Conservation (phyloP, 2,113 vertebrate species). For the Oncorhynchus mykiss region DNA sequence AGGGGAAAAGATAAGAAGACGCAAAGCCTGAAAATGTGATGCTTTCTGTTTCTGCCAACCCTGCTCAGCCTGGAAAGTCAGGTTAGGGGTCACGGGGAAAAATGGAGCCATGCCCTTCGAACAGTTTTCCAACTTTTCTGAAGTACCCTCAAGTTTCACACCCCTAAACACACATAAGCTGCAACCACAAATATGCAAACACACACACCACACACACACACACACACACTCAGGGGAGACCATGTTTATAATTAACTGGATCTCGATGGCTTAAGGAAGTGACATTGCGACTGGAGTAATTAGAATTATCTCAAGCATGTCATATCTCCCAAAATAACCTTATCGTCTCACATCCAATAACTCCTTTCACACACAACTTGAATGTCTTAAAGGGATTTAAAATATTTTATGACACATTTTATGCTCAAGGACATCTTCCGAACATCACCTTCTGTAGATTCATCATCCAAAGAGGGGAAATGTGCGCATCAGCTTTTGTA, state of each 20-base stretch:
- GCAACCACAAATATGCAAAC: not conserved
- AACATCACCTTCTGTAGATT: slow-evolving; percentile 29
- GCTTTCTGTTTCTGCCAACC: no score
- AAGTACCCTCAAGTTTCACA: no score
- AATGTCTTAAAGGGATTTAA: slow-evolving; percentile 30
- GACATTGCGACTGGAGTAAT: slow-evolving; percentile 55
- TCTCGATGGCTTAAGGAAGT: slow-evolving; percentile 43
- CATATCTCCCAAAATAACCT: slow-evolving; percentile 46
- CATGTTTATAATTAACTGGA: slow-evolving; percentile 53
- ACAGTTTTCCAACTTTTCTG: no score
- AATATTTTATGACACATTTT: slow-evolving; percentile 9
- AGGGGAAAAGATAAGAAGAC: no score
- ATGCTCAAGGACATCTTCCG: slow-evolving; percentile 34
- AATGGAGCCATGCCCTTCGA: no score
- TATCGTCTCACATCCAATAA: slow-evolving; percentile 57
- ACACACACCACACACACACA: slow-evolving; percentile 5
- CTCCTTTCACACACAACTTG: slow-evolving; percentile 26
- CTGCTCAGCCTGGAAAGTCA: no score
- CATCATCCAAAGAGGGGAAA: slow-evolving; percentile 12
- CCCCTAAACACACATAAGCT: no score
- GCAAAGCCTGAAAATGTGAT: no score
- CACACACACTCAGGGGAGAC: slow-evolving; percentile 41
- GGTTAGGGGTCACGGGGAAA: no score
- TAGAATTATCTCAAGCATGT: slow-evolving; percentile 44
- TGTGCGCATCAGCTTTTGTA: not conserved